These are phyloP conservation scores for Pollenia amentaria DNA, from an alignment of 2,888 invertebrate species.

Conservation along the genomic window DNA sequence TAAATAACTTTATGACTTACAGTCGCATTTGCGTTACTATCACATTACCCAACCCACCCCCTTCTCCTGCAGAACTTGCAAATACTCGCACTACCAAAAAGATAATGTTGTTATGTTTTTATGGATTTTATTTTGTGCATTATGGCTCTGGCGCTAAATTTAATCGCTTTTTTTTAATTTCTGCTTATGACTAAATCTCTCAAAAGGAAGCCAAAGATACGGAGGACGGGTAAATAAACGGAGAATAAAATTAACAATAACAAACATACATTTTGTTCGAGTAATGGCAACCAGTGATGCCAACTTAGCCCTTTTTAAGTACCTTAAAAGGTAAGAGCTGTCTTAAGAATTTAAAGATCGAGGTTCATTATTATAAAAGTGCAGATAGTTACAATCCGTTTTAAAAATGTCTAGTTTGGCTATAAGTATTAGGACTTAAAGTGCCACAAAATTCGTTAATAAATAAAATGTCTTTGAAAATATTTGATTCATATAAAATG, in stretches of 20 bases:
- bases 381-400: too few relatives aligned
- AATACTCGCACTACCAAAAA: too few relatives aligned
- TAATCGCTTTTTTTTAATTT: slow-evolving; percentile 46
- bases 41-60: not conserved
- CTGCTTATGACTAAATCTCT: not conserved
- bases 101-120: slow-evolving; percentile 2
- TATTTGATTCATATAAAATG: too few relatives aligned
- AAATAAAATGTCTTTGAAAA: too few relatives aligned
- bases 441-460: too few relatives aligned
- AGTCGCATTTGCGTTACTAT: not conserved
- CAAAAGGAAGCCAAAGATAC: slow-evolving; percentile 2
- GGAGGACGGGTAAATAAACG: not conserved
- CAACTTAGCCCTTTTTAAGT: too few relatives aligned
- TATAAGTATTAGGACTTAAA: too few relatives aligned
- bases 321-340: too few relatives aligned
- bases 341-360: too few relatives aligned
- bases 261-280: slow-evolving; percentile 14
- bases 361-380: too few relatives aligned
- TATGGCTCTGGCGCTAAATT: slow-evolving; percentile 39
- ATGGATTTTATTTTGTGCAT: slow-evolving; percentile 39
- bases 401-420: too few relatives aligned
- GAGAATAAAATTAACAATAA: slow-evolving; percentile 23
- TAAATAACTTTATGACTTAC: slow-evolving; percentile 53
- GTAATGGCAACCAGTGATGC: slow-evolving; percentile 32
- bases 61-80: too few relatives aligned